phyloP scores from a whole-genome alignment of 2,888 invertebrate genomes.

The Blastobasis adustella region DNA sequence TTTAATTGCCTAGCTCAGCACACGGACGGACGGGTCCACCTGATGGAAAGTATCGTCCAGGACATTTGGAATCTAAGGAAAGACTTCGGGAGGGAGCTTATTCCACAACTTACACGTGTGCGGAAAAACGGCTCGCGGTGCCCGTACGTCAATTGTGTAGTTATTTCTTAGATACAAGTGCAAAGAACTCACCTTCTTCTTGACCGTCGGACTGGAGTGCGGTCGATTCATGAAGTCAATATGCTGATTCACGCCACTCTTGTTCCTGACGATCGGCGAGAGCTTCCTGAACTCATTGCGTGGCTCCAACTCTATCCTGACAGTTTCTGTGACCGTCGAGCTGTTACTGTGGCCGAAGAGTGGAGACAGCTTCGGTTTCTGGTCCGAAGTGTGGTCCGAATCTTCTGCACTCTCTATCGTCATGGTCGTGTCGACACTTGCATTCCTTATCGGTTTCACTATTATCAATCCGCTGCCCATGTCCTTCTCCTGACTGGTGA shows the following conservation, averaged over 20 bases:
- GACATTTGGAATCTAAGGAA: no score
- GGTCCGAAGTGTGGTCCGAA: conserved; percentile 36
- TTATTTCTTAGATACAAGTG: no score
- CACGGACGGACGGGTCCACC: no score
- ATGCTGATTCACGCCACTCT: conserved; percentile 38
- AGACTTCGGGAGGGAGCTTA: no score
- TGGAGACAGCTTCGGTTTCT: conserved; percentile 58
- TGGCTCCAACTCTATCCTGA: conserved; percentile 57
- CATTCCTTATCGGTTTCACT: conserved; percentile 51
- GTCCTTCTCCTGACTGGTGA: conserved; percentile 22
- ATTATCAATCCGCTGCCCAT: conserved; percentile 44
- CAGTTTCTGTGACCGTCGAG: conserved; percentile 30
- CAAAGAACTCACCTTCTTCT: conserved; percentile 17
- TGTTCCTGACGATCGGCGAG: conserved; percentile 54
- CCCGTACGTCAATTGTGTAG: no score
- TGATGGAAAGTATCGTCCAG: no score
- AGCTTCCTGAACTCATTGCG: conserved; percentile 56
- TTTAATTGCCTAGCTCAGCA: no score
- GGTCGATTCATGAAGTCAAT: conserved; percentile 59
- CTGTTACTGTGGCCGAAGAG: conserved; percentile 40
- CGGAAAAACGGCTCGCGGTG: no score
- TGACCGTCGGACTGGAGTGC: conserved; percentile 57
- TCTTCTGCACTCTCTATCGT: conserved; percentile 57
- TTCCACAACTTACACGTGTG: no score
- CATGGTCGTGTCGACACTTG: conserved; percentile 54